These are phyloP conservation scores for Microhierax caerulescens DNA, from an alignment of 2,797 vertebrate genomes.

Conservation along the genomic window DNA sequence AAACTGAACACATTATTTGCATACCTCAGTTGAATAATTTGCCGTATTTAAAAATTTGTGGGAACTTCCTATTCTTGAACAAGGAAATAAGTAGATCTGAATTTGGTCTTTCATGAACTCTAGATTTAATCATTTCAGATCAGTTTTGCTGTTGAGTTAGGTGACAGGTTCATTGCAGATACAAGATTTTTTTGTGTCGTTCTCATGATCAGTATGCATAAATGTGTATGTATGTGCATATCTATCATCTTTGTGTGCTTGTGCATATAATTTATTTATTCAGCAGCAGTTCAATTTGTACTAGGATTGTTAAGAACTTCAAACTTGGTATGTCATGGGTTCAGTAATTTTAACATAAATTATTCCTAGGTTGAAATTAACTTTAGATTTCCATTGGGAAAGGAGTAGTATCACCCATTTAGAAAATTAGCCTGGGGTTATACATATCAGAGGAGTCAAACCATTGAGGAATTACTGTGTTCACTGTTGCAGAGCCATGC, in stretches of 20 bases:
- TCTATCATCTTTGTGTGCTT: not conserved
- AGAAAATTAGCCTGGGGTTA: conserved; percentile 68
- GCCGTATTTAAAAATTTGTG: not conserved
- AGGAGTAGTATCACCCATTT: conserved; percentile 60
- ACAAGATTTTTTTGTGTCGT: not conserved
- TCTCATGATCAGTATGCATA: not conserved
- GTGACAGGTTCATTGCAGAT: not conserved
- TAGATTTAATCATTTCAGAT: not conserved
- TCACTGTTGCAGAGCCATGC: conserved; percentile 14
- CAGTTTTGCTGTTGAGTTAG: conserved; percentile 1
- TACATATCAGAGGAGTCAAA: conserved; percentile 65
- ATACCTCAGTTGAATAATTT: not conserved
- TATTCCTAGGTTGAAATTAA: conserved; percentile 69
- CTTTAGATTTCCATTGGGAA: conserved; percentile 69
- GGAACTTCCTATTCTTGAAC: not conserved
- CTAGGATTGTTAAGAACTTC: conserved; percentile 27
- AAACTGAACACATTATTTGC: not conserved
- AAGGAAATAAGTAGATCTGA: conserved; percentile 29
- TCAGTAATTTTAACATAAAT: conserved; percentile 54
- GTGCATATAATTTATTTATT: not conserved
- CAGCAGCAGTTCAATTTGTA: not conserved
- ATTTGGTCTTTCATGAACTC: not conserved
- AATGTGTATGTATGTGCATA: not conserved
- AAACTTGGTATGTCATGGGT: conserved; percentile 8
- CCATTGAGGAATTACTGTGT: conserved; percentile 51